phyloP scores from a whole-genome alignment of 2,888 invertebrate species.

The Heliconius charithonia region DNA sequence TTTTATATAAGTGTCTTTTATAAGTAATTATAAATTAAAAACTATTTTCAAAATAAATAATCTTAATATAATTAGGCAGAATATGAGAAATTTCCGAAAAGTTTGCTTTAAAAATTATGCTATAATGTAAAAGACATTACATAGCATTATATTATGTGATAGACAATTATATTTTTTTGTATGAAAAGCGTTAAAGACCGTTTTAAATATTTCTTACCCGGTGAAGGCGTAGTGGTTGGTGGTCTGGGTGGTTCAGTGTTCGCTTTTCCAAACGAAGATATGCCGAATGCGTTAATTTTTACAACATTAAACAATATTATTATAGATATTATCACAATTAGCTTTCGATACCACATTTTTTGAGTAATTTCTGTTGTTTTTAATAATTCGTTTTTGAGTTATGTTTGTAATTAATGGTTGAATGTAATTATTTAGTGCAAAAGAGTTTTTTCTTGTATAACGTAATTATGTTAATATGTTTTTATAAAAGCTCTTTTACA shows the following conservation, averaged over 20 bases:
- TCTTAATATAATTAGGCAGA: no score
- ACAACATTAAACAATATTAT: conserved; percentile 54
- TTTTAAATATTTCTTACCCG: conserved; percentile 70
- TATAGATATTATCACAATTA: conserved; percentile 50
- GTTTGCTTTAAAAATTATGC: background rate
- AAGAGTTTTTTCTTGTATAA: conserved; percentile 6
- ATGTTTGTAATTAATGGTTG: conserved; percentile 13
- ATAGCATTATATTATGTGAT: conserved; percentile 1
- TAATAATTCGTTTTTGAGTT: conserved; percentile 7
- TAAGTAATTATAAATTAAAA: no score
- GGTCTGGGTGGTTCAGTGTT: conserved; percentile 74
- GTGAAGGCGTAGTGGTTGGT: conserved; percentile 67
- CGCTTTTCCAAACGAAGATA: conserved; percentile 76
- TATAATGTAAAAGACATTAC: background rate
- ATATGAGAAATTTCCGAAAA: background rate
- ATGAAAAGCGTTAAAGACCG: conserved; percentile 48
- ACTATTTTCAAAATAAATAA: no score
- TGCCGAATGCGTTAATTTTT: conserved; percentile 63
- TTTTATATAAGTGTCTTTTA: no score
- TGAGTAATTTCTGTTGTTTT: conserved; percentile 1
- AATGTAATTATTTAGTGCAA: conserved; percentile 17
- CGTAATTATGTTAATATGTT: background rate
- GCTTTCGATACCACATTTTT: conserved; percentile 42
- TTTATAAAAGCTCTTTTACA: background rate
- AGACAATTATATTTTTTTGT: conserved; percentile 4